Percentiles rank a stretch among this genome's conserved stretches.
Conservation (phyloP, 2,888 invertebrate genomes). For the Eupithecia subumbrata region DNA sequence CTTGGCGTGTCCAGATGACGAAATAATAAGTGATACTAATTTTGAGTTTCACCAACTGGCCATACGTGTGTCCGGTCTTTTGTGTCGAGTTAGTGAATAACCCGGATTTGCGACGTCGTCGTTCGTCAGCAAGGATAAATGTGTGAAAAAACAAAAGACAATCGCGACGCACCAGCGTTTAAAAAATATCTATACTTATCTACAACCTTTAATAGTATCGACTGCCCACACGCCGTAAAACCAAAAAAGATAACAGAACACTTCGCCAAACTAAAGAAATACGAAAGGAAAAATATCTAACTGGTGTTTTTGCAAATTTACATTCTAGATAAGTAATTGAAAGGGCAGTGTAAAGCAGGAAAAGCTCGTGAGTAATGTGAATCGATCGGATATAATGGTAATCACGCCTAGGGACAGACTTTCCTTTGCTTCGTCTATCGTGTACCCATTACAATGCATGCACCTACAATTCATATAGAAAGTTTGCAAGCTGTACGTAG, state of each 20-base stretch:
- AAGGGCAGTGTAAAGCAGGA: constrained; percentile 37
- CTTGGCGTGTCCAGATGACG: no score
- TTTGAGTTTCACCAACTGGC: no score
- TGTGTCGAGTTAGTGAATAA: no score
- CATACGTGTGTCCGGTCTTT: no score
- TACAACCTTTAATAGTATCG: background rate
- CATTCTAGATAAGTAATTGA: constrained; percentile 10
- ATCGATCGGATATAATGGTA: constrained; percentile 66
- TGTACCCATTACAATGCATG: constrained; percentile 79
- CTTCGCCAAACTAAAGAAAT: background rate
- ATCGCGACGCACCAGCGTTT: no score
- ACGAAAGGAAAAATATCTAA: background rate
- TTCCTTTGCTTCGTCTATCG: constrained; percentile 72
- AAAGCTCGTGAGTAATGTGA: constrained; percentile 53
- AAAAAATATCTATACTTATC: no score
- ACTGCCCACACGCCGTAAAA: no score
- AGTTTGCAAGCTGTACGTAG: constrained; percentile 60
- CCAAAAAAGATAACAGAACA: background rate
- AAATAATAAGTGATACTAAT: no score
- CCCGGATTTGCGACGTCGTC: no score
- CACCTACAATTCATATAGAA: constrained; percentile 80
- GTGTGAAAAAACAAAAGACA: no score
- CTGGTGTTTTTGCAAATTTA: background rate
- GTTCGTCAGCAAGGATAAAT: no score
- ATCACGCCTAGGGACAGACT: constrained; percentile 66